These are phyloP conservation scores for Lepisosteus osseus DNA, from an alignment of 2,113 vertebrate species.

Conservation along the genomic window DNA sequence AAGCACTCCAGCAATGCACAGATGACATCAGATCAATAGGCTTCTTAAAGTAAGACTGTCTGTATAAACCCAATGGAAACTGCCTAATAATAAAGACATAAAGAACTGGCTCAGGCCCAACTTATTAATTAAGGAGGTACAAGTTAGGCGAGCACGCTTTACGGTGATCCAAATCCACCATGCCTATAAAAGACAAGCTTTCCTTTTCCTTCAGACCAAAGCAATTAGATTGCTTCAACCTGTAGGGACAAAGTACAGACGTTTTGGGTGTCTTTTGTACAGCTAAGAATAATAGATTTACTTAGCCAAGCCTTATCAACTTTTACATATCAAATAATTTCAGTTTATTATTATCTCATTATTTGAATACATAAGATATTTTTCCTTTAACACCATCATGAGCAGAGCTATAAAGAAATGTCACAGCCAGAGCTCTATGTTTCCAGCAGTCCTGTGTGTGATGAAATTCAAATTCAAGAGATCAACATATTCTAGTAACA, in stretches of 20 bases:
- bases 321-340: too few relatives aligned
- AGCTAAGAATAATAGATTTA: too few relatives aligned
- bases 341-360: too few relatives aligned
- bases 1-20: slow-evolving; percentile 57
- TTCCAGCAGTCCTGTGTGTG: too few relatives aligned
- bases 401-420: too few relatives aligned
- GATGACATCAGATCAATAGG: slow-evolving; percentile 70
- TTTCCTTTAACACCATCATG: too few relatives aligned
- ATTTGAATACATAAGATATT: too few relatives aligned
- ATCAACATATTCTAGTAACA: too few relatives aligned
- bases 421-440: too few relatives aligned
- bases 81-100: slow-evolving; percentile 42
- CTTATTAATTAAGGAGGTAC: slow-evolving; percentile 73
- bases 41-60: slow-evolving; percentile 78
- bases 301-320: too few relatives aligned
- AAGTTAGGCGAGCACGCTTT: slow-evolving; percentile 41
- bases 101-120: slow-evolving; percentile 64
- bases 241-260: neutral
- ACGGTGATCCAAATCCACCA: slow-evolving; percentile 28
- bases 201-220: neutral
- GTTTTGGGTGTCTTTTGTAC: neutral
- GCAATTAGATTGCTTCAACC: neutral
- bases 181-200: neutral
- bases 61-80: slow-evolving; percentile 64
- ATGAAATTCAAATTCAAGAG: too few relatives aligned